Evolutionary conservation across 1,140 invertebrate genomes (phyloP).

Genomic region (Ceratina calcarata): DNA sequence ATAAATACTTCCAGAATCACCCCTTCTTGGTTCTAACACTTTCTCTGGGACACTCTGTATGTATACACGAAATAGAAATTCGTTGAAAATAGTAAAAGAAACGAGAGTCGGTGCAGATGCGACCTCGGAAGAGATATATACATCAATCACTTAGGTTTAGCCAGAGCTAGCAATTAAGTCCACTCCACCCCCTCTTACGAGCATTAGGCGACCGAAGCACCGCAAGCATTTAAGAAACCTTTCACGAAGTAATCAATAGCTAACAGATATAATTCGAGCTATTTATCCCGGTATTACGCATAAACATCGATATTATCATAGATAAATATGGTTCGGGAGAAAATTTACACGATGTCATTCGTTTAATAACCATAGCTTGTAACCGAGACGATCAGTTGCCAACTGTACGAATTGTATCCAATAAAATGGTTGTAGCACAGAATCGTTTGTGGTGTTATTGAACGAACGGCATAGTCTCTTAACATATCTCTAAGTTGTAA

Average conservation of each 20-base stretch:
- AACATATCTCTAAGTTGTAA: no score
- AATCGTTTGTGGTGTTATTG: no score
- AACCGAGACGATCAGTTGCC: no score
- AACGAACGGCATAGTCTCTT: no score
- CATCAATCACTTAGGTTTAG: constrained; percentile 69
- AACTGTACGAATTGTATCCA: no score
- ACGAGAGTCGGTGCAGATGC: constrained; percentile 51
- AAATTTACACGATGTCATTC: not conserved
- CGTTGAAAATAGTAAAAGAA: no score
- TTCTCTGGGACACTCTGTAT: no score
- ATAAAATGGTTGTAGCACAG: no score
- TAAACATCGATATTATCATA: constrained; percentile 39
- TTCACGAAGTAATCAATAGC: constrained; percentile 69
- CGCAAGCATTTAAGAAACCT: constrained; percentile 72
- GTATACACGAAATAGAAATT: no score
- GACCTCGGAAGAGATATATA: constrained; percentile 60
- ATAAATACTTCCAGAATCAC: no score
- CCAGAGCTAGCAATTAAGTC: constrained; percentile 66
- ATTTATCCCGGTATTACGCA: constrained; percentile 39
- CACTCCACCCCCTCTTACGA: constrained; percentile 62
- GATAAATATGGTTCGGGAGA: constrained; percentile 14
- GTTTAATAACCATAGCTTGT: not conserved
- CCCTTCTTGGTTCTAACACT: no score
- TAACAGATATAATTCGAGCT: constrained; percentile 52
- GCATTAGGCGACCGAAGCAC: constrained; percentile 74